These are phyloP conservation scores for Limenitis camilla DNA, from an alignment of 2,888 invertebrate genomes.

Conservation along the genomic window DNA sequence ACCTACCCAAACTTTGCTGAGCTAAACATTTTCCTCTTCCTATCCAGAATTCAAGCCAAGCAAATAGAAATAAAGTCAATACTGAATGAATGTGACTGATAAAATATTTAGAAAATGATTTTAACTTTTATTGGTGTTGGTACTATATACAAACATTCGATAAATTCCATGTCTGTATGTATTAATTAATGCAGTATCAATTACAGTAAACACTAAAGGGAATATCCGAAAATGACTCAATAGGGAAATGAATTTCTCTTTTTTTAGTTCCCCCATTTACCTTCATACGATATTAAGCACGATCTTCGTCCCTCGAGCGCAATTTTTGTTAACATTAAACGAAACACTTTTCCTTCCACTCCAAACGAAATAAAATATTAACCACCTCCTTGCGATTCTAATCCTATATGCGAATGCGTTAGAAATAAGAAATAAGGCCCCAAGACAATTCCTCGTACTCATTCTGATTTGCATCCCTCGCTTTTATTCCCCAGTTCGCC, in stretches of 20 bases:
- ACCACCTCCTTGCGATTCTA: conserved; percentile 19
- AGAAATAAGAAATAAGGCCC: conserved; percentile 19
- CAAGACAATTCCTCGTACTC: conserved; percentile 15
- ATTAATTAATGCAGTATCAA: no score
- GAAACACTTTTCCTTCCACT: conserved; percentile 12
- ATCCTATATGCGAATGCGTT: conserved; percentile 23
- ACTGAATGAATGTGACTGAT: no score
- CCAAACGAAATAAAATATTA: conserved; percentile 24
- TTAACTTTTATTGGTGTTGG: no score
- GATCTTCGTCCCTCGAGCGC: conserved; percentile 10
- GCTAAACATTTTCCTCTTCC: no score
- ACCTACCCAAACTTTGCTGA: no score
- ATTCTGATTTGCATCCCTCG: conserved; percentile 25
- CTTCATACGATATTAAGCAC: conserved; percentile 10
- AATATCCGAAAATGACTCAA: neutral
- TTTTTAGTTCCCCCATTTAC: conserved; percentile 5
- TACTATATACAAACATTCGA: no score
- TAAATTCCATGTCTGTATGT: no score
- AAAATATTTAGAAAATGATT: no score
- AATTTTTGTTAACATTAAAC: conserved; percentile 23
- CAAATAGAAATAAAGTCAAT: no score
- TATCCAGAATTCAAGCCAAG: no score
- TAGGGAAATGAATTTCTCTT: neutral
- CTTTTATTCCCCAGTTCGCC: neutral
- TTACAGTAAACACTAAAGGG: neutral